phyloP scores from a whole-genome alignment of 2,113 vertebrate genomes.

The Gobius niger region DNA sequence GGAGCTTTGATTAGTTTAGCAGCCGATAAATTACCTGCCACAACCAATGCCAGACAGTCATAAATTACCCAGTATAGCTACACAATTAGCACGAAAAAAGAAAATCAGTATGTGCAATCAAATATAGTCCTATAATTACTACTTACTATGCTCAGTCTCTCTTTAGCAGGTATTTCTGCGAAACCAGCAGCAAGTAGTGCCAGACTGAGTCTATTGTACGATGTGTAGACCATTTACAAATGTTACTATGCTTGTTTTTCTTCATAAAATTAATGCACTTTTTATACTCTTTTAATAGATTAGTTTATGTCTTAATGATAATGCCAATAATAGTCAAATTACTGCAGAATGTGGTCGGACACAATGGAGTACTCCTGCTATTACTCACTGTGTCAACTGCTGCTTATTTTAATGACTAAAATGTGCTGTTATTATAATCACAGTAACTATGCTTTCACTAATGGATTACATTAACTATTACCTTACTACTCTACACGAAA shows the following conservation, averaged over 20 bases:
- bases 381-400: neutral
- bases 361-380: neutral
- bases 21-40: constrained; percentile 5
- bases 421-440: neutral
- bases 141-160: neutral
- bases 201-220: neutral
- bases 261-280: no score
- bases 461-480: neutral
- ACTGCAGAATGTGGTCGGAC: neutral
- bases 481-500: no score
- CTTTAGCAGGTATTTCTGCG: neutral
- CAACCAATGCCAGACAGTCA: neutral
- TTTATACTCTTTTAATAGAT: no score
- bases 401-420: neutral
- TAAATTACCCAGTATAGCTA: neutral
- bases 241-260: neutral
- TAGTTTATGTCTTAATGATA: no score
- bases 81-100: constrained; percentile 19
- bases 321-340: neutral
- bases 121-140: neutral
- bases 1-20: constrained; percentile 5
- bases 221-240: neutral
- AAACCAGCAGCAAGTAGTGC: neutral
- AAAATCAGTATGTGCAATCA: constrained; percentile 14
- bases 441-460: neutral